phyloP scores from a whole-genome alignment of 2,888 invertebrate genomes.

The Eurytoma californica region DNA sequence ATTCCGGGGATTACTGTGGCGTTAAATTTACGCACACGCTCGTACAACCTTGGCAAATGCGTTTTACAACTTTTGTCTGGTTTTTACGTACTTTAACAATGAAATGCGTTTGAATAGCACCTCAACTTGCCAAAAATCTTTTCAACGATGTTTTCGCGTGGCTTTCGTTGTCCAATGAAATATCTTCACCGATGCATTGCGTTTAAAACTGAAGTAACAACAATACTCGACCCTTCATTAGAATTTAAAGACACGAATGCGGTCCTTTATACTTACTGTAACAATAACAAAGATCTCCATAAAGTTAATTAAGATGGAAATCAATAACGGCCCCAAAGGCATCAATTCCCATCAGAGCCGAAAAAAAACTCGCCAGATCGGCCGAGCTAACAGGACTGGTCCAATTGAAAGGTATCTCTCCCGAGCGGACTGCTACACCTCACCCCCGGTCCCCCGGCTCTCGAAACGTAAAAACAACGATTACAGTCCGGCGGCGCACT shows the following conservation, averaged over 20 bases:
- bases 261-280: no score
- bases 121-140: neutral
- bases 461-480: conserved; percentile 7
- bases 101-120: neutral
- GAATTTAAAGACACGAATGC: no score
- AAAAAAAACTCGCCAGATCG: neutral
- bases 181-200: no score
- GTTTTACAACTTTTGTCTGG: conserved; percentile 8
- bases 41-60: neutral
- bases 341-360: no score
- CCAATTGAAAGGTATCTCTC: conserved; percentile 15
- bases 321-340: no score
- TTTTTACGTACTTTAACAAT: neutral
- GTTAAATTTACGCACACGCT: conserved; percentile 29
- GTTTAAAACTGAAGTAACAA: no score
- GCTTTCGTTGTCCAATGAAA: no score
- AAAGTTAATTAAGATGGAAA: no score
- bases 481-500: neutral
- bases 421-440: neutral
- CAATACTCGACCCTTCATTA: no score
- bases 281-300: no score
- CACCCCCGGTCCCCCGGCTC: neutral
- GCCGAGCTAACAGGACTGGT: conserved; percentile 12
- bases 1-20: conserved; percentile 30
- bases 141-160: no score